A percentile compares a stretch with the other conserved stretches of the same genome.
These are phyloP conservation scores for Botrylloides violaceus DNA, from an alignment of 23 tunicate species.

Conservation along the genomic window DNA sequence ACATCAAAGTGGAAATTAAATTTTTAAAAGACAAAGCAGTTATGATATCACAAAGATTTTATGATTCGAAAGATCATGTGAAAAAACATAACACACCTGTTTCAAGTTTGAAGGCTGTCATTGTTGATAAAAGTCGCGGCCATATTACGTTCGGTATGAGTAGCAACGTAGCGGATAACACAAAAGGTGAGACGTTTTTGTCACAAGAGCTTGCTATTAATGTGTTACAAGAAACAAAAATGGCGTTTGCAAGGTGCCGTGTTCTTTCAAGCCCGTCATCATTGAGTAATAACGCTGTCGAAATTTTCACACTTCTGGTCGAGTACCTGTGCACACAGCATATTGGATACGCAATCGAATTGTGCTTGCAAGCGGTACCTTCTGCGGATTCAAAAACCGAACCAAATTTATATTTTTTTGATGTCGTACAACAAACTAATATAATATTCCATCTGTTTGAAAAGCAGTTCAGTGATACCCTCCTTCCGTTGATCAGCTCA, in stretches of 20 bases:
- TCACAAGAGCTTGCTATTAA: constrained; percentile 94
- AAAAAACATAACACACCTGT: constrained; percentile 64
- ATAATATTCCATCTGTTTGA: constrained; percentile 92
- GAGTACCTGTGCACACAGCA: constrained; percentile 87
- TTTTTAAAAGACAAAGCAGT: constrained; percentile 79
- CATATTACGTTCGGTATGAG: constrained; percentile 62
- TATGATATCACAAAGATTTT: constrained; percentile 72
- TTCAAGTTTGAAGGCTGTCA: constrained; percentile 63
- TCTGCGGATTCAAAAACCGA: constrained; percentile 73
- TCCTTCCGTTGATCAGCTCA: constrained; percentile 65
- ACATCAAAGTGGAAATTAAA: constrained; percentile 58
- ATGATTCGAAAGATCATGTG: constrained; percentile 87
- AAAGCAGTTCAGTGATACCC: constrained; percentile 90
- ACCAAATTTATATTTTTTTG: constrained; percentile 77
- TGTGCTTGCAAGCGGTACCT: constrained; percentile 57
- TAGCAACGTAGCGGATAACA: constrained; percentile 18
- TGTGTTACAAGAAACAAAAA: constrained; percentile 87
- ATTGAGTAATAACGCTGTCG: constrained; percentile 50
- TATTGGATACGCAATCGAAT: constrained; percentile 88
- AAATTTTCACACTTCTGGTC: constrained; percentile 60
- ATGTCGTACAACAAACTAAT: constrained; percentile 89
- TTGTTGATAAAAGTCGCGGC: constrained; percentile 55
- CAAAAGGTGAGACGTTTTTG: constrained; percentile 55
- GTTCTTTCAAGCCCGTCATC: constrained; percentile 39
- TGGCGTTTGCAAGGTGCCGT: constrained; percentile 91